phyloP scores from a whole-genome alignment of 2,113 vertebrate species.

The Acanthochromis polyacanthus region DNA sequence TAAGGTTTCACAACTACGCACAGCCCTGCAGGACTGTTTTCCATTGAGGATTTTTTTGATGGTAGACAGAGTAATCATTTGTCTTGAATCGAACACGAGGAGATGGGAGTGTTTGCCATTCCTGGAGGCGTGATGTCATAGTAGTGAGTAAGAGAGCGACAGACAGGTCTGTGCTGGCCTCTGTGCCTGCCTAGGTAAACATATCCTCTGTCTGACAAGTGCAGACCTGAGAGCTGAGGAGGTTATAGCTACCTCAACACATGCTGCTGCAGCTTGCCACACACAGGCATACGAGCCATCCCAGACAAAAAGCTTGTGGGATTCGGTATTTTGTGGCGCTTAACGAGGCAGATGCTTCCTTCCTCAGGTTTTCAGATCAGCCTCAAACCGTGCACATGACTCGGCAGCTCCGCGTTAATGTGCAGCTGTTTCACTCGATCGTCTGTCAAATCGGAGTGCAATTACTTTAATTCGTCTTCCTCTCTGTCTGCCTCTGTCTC shows the following conservation, averaged over 20 bases:
- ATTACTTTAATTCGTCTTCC: conserved; percentile 69
- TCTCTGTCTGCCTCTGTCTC: conserved; percentile 62
- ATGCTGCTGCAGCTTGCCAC: conserved; percentile 31
- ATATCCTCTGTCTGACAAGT: conserved; percentile 79
- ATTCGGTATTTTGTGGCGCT: conserved; percentile 38
- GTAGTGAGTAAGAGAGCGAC: conserved; percentile 77
- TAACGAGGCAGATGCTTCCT: conserved; percentile 45
- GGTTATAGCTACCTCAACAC: conserved; percentile 50
- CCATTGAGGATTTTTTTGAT: conserved; percentile 67
- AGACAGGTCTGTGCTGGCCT: conserved; percentile 78
- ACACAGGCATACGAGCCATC: conserved; percentile 28
- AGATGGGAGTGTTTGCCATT: conserved; percentile 73
- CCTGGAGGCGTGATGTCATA: conserved; percentile 79
- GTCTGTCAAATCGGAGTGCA: conserved; percentile 69
- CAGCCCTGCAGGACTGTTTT: conserved; percentile 49
- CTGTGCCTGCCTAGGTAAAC: conserved; percentile 72
- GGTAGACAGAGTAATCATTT: conserved; percentile 67
- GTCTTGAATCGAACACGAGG: conserved; percentile 45
- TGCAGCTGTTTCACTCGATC: conserved; percentile 53
- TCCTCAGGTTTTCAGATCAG: conserved; percentile 15
- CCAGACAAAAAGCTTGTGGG: conserved; percentile 6
- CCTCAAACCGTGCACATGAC: conserved; percentile 33
- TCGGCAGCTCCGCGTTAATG: conserved; percentile 42
- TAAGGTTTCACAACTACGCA: conserved; percentile 56
- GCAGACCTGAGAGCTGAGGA: conserved; percentile 73